Evolutionary conservation across 1,140 invertebrate species (phyloP), one percentile per base, ranked within the genome.

Genomic region (Diprion similis): DNA sequence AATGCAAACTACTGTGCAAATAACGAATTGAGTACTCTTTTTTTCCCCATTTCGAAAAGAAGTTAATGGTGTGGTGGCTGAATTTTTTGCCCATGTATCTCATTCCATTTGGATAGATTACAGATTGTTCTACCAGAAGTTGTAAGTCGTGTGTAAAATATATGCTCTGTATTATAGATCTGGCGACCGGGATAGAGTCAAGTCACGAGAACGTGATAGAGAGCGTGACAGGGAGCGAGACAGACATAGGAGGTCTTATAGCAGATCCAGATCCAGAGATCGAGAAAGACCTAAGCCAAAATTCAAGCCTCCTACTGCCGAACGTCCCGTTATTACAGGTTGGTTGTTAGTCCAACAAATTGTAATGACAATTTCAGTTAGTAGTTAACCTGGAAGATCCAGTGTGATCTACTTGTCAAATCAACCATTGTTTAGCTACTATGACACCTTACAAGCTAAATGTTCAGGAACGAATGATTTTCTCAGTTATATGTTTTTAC

Each of bases 301-400:
- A 73, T 73, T 79, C 1, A 87, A 88, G 79, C 64, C 79, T 72
- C 46, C 66, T n/a, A 78, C 81, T 18, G 78, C 83, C 0, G 91
- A 92, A 81, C 88, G 91, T 65, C 91, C 92, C 15, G 83, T 90
- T 45, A 88, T 93, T 17, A 91, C 91, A 76, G 83, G 86, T 89
- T 80, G 45, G 74, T 37, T 37, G 24, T 37, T 37, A 37, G 24
- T 37, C 6, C 24, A 37, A 37, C 2, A 1, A 37, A 24, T 73
- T 47, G n/a, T 68, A 47, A 8, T 19, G 59, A 6, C 48, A 45
- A n/a, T 19, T 8, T 37, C 24, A 46, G 19, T 71, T 6, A 15
- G 47, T 75, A 59, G 48, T 51, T n/a, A 59, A 17, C 18, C 47
- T 68, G 10, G 24, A 8, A 9, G 9, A n/a, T 15, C 64, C 46